phyloP scores from a whole-genome alignment of 2,888 invertebrate species.

The Drosophila austrosaltans region DNA sequence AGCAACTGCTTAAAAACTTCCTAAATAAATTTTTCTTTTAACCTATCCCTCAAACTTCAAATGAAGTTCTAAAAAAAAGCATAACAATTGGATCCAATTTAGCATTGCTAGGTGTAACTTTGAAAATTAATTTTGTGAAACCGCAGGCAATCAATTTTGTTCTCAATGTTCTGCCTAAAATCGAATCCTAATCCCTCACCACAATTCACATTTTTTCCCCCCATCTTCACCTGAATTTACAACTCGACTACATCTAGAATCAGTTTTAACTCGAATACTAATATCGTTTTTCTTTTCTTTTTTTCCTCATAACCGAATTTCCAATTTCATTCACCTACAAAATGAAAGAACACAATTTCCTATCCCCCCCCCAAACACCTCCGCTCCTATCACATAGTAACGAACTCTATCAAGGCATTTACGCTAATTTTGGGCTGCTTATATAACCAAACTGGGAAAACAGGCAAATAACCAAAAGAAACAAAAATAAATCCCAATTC shows the following conservation, averaged over 20 bases:
- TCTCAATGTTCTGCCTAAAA: not conserved
- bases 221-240: not conserved
- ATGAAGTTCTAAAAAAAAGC: not conserved
- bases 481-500: slow-evolving; percentile 19
- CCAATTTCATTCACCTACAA: slow-evolving; percentile 19
- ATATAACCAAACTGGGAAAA: slow-evolving; percentile 27
- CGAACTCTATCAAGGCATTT: slow-evolving; percentile 64
- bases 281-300: not conserved
- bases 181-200: slow-evolving; percentile 2
- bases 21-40: no score
- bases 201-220: not conserved
- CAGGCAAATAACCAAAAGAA: slow-evolving; percentile 3
- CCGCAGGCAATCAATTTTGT: slow-evolving; percentile 4
- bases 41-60: no score
- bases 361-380: not conserved
- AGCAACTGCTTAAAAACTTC: no score
- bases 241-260: not conserved
- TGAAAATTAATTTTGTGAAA: not conserved
- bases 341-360: slow-evolving; percentile 38
- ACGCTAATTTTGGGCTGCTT: slow-evolving; percentile 62
- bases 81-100: not conserved
- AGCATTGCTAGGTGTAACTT: not conserved
- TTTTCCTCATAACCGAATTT: slow-evolving; percentile 22
- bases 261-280: not conserved
- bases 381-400: not conserved